These are phyloP conservation scores for Ernsta delagoae DNA, from an alignment of 2,888 invertebrate genomes.

Conservation along the genomic window DNA sequence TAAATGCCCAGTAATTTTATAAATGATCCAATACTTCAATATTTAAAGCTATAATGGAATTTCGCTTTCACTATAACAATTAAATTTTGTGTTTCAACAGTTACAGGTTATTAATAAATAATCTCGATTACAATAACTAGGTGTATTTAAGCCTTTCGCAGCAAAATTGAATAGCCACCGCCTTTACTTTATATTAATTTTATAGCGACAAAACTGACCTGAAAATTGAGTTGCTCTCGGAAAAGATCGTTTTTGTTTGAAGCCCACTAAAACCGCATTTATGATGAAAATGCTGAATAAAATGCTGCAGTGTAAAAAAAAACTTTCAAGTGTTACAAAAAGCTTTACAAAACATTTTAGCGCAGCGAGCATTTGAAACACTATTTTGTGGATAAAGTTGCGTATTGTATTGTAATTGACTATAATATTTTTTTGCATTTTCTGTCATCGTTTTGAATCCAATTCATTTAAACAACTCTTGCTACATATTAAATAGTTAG, in stretches of 20 bases:
- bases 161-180: not conserved
- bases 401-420: constrained; percentile 7
- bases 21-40: no score
- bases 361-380: constrained; percentile 18
- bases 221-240: constrained; percentile 23
- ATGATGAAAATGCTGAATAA: constrained; percentile 30
- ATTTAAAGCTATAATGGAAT: no score
- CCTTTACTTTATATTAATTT: constrained; percentile 16
- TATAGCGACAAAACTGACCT: constrained; percentile 10
- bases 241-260: constrained; percentile 28
- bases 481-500: no score
- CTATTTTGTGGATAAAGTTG: constrained; percentile 17
- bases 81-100: no score
- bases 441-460: no score
- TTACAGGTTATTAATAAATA: no score
- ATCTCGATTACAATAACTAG: no score
- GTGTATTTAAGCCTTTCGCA: not conserved
- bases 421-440: not conserved
- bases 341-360: constrained; percentile 25
- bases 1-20: no score
- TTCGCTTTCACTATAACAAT: no score
- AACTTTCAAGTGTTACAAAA: constrained; percentile 30
- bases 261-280: constrained; percentile 34
- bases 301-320: constrained; percentile 27
- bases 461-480: not conserved